A percentile compares a stretch with the other conserved stretches of the same genome.
Evolutionary conservation across 2,797 vertebrate species (phyloP).

Genomic region (Babyrousa celebensis): DNA sequence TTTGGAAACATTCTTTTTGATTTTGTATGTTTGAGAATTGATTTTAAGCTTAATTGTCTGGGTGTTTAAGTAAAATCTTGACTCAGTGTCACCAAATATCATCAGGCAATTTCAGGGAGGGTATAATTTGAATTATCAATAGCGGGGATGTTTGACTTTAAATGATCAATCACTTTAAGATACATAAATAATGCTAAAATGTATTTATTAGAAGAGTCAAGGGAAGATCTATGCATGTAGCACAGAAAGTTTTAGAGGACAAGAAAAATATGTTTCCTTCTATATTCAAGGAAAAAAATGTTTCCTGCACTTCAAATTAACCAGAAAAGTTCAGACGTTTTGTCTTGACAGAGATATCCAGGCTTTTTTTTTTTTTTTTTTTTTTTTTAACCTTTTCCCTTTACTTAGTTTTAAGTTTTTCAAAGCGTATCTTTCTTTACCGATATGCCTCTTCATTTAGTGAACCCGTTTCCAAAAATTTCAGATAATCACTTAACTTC

Average conservation of each 20-base stretch:
- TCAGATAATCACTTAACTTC: neutral
- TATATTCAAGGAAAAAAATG: slow-evolving; percentile 55
- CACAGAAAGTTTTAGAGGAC: neutral
- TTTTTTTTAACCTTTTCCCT: neutral
- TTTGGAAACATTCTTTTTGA: slow-evolving; percentile 4
- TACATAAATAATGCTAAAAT: slow-evolving; percentile 41
- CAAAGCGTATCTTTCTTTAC: neutral
- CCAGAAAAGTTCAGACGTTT: slow-evolving; percentile 26
- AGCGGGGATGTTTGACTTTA: slow-evolving; percentile 45
- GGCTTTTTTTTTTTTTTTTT: neutral
- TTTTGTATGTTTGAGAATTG: slow-evolving; percentile 54
- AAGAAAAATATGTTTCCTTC: neutral
- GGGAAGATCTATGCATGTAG: neutral
- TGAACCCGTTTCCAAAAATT: slow-evolving; percentile 4
- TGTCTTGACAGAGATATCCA: slow-evolving; percentile 43
- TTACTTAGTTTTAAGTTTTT: slow-evolving; percentile 36
- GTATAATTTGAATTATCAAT: slow-evolving; percentile 1
- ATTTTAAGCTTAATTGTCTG: slow-evolving; percentile 36
- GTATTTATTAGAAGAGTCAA: slow-evolving; percentile 51
- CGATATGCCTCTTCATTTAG: neutral
- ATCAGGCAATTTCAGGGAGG: slow-evolving; percentile 17
- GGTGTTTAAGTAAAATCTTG: slow-evolving; percentile 25
- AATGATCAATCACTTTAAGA: slow-evolving; percentile 11
- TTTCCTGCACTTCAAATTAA: slow-evolving; percentile 28
- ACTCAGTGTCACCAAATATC: neutral